Conservation (phyloP, 2,888 invertebrate species). For the Chloroclysta siterata region DNA sequence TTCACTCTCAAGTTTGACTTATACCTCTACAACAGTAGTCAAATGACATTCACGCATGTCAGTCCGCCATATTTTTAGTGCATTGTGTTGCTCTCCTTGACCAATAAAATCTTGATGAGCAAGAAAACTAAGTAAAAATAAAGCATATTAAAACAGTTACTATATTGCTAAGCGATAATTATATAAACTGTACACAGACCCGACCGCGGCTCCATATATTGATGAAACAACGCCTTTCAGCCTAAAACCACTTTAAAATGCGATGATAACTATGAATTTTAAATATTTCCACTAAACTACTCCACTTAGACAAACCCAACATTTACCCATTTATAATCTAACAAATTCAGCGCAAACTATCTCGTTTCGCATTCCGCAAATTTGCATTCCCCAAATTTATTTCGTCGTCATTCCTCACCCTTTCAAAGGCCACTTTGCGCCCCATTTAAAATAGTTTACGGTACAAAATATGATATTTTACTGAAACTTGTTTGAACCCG, state of each 20-base stretch:
- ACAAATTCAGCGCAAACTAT: constrained; percentile 9
- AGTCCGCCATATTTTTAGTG: too few relatives aligned
- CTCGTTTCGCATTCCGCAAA: constrained; percentile 7
- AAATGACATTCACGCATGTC: too few relatives aligned
- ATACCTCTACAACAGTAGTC: too few relatives aligned
- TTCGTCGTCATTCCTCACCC: constrained; percentile 27
- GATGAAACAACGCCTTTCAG: too few relatives aligned
- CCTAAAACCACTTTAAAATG: not conserved
- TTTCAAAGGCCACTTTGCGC: constrained; percentile 27
- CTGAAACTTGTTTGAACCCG: constrained; percentile 26
- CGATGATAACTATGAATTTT: not conserved
- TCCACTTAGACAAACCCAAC: not conserved
- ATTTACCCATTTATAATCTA: constrained; percentile 10
- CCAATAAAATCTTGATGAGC: too few relatives aligned
- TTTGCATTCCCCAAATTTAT: constrained; percentile 26
- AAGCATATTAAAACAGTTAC: too few relatives aligned
- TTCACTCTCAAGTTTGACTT: too few relatives aligned
- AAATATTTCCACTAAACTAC: not conserved
- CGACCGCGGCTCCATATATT: too few relatives aligned
- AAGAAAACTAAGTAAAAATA: too few relatives aligned
- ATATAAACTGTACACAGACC: too few relatives aligned
- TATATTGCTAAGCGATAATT: too few relatives aligned
- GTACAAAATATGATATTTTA: constrained; percentile 30
- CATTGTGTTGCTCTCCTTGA: too few relatives aligned
- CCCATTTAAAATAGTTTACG: constrained; percentile 34